These are phyloP conservation scores for Corythucha ciliata DNA, from an alignment of 2,888 invertebrate genomes.

Conservation along the genomic window DNA sequence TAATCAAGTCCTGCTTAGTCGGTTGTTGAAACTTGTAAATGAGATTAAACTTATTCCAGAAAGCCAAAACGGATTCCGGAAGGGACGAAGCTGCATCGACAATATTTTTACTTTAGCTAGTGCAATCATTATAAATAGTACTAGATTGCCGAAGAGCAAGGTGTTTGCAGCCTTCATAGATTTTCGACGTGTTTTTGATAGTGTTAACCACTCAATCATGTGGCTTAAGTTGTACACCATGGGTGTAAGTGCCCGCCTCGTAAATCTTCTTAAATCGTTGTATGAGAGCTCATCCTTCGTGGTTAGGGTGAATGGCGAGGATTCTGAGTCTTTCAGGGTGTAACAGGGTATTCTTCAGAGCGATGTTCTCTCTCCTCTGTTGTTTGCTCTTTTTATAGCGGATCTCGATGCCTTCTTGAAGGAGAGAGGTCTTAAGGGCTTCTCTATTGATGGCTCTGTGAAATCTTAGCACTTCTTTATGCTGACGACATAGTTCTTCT, in stretches of 20 bases:
- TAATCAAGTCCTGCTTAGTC: slow-evolving; percentile 1
- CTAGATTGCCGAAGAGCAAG: not conserved
- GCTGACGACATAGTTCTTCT: too few relatives aligned
- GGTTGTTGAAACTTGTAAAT: not conserved
- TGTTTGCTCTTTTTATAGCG: too few relatives aligned
- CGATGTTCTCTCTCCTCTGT: too few relatives aligned
- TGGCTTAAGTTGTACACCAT: not conserved
- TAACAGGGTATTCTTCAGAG: slow-evolving; percentile 2
- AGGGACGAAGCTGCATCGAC: slow-evolving; percentile 4
- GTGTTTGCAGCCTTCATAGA: not conserved
- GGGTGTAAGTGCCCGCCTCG: slow-evolving; percentile 1
- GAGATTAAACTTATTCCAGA: not conserved
- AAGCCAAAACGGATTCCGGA: slow-evolving; percentile 4
- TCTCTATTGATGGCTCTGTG: too few relatives aligned
- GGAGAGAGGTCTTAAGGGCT: too few relatives aligned
- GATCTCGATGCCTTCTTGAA: too few relatives aligned
- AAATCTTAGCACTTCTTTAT: too few relatives aligned
- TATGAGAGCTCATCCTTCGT: not conserved
- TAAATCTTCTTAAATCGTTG: not conserved
- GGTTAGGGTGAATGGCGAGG: not conserved
- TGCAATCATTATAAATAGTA: not conserved
- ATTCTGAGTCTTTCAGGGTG: not conserved
- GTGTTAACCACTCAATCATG: not conserved
- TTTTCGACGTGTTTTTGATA: slow-evolving; percentile 2
- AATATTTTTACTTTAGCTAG: slow-evolving; percentile 38